phyloP scores from a whole-genome alignment of 2,888 invertebrate genomes.

The Panopea generosa region DNA sequence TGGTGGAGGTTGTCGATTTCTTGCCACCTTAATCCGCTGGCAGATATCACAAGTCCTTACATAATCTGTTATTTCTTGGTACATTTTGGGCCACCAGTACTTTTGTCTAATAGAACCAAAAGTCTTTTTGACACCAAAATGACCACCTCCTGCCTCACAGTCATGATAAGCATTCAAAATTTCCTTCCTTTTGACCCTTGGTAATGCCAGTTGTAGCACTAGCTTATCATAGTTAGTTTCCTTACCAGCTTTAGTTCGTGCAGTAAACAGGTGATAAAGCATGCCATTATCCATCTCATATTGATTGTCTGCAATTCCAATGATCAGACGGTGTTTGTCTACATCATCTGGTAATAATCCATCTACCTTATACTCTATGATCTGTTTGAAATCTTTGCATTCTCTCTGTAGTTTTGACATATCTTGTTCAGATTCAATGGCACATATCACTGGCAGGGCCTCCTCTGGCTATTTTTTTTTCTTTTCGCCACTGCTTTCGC shows the following conservation, averaged over 20 bases:
- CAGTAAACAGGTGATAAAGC: constrained; percentile 30
- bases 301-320: constrained; percentile 31
- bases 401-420: constrained; percentile 24
- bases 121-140: constrained; percentile 35
- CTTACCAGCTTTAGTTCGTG: constrained; percentile 10
- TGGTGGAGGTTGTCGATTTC: constrained; percentile 17
- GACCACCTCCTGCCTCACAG: constrained; percentile 51
- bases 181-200: constrained; percentile 4
- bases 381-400: constrained; percentile 39
- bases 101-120: constrained; percentile 27
- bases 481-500: too few relatives aligned
- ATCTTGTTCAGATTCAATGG: constrained; percentile 10
- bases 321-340: constrained; percentile 13
- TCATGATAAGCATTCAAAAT: constrained; percentile 18
- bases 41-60: too few relatives aligned
- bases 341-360: constrained; percentile 33
- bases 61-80: too few relatives aligned
- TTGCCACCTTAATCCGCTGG: constrained; percentile 43
- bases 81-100: constrained; percentile 53
- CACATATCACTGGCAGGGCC: constrained; percentile 3
- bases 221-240: constrained; percentile 10
- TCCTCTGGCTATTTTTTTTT: too few relatives aligned
- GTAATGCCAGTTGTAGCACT: constrained; percentile 13
- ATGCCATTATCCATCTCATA: constrained; percentile 34
- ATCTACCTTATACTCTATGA: constrained; percentile 24